These are phyloP conservation scores for Ericerus pela DNA, from an alignment of 1,140 invertebrate species.

Conservation along the genomic window DNA sequence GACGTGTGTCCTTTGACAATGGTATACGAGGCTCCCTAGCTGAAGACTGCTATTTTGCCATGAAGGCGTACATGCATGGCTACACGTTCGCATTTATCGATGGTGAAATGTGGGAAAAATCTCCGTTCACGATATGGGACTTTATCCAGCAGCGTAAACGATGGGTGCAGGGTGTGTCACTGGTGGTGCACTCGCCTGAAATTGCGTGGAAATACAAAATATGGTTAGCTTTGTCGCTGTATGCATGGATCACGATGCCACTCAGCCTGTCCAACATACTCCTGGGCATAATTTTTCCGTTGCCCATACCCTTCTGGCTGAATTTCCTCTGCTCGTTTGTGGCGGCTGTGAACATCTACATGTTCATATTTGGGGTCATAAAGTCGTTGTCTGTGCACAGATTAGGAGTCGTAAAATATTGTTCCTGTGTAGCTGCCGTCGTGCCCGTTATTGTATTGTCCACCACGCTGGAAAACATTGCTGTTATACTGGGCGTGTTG, in stretches of 20 bases:
- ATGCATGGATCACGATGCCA: slow-evolving; percentile 91
- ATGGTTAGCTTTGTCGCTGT: slow-evolving; percentile 74
- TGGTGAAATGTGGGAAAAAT: slow-evolving; percentile 96
- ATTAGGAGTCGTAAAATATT: slow-evolving; percentile 62
- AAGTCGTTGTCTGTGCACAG: slow-evolving; percentile 84
- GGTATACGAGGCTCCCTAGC: slow-evolving; percentile 88
- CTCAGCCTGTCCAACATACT: slow-evolving; percentile 77
- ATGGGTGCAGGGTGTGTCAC: slow-evolving; percentile 89
- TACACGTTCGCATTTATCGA: slow-evolving; percentile 85
- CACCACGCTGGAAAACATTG: slow-evolving; percentile 82
- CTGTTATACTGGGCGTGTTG: slow-evolving; percentile 80
- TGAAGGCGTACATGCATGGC: slow-evolving; percentile 74
- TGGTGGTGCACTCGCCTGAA: slow-evolving; percentile 78
- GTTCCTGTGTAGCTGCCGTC: slow-evolving; percentile 67
- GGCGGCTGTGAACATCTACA: slow-evolving; percentile 82
- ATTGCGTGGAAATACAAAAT: slow-evolving; percentile 72
- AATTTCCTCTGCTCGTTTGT: slow-evolving; percentile 79
- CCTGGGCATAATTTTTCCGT: slow-evolving; percentile 66
- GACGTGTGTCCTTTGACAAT: slow-evolving; percentile 85
- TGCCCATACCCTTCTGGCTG: slow-evolving; percentile 64
- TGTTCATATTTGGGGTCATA: slow-evolving; percentile 90
- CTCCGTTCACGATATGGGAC: slow-evolving; percentile 85
- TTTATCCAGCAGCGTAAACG: slow-evolving; percentile 90
- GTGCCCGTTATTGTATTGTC: slow-evolving; percentile 79
- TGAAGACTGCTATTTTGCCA: slow-evolving; percentile 92